A percentile compares a stretch with the other conserved stretches of the same genome.
Conservation (phyloP, 2,888 invertebrate species). For the Apoda limacodes region DNA sequence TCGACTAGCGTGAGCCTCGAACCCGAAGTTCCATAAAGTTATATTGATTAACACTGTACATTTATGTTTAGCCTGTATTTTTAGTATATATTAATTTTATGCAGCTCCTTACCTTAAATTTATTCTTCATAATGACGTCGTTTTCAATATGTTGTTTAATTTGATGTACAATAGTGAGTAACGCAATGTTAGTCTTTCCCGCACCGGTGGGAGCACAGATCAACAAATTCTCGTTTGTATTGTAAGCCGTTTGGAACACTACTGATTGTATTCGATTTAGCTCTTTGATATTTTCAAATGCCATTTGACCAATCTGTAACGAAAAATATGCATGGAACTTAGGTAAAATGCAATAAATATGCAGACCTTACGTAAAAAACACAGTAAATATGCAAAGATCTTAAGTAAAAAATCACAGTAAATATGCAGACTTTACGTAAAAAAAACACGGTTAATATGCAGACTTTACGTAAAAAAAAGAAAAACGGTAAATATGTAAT, state of each 20-base stretch:
- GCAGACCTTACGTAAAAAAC: background rate
- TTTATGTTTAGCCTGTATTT: too few species aligned
- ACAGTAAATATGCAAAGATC: background rate
- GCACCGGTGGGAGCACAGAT: constrained; percentile 99
- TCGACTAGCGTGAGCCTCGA: too few species aligned
- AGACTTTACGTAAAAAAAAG: too few species aligned
- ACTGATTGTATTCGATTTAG: constrained; percentile 96
- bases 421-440: background rate
- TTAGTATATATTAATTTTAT: too few species aligned
- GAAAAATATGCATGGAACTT: constrained; percentile 2
- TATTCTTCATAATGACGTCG: constrained; percentile 86
- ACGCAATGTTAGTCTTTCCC: constrained; percentile 98
- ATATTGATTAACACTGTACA: too few species aligned
- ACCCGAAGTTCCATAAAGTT: too few species aligned
- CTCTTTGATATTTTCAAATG: constrained; percentile 87
- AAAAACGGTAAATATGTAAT: too few species aligned
- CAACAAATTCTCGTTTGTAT: constrained; percentile 95
- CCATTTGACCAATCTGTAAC: constrained; percentile 85
- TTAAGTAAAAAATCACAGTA: background rate
- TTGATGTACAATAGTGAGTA: constrained; percentile 92
- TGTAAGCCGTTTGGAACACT: constrained; percentile 95
- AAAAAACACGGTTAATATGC: too few species aligned
- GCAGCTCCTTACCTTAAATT: constrained; percentile 96
- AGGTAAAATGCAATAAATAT: background rate
- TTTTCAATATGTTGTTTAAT: constrained; percentile 86